Percentiles rank a stretch among this genome's conserved stretches.
Conservation (phyloP, 2,888 invertebrate genomes). For the Ptychoptera contaminata region DNA sequence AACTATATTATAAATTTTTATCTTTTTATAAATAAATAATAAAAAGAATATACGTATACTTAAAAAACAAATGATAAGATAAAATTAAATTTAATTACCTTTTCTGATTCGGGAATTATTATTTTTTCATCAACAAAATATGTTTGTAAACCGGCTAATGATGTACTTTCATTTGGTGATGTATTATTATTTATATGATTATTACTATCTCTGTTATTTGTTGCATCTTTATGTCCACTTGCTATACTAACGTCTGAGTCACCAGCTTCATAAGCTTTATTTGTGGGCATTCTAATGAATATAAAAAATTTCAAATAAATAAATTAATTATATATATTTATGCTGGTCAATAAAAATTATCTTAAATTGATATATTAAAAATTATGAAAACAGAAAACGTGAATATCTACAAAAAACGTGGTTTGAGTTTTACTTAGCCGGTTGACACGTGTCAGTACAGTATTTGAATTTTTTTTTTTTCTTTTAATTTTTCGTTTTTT, state of each 20-base stretch:
- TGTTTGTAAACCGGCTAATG: constrained; percentile 26
- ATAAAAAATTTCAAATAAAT: too few relatives aligned
- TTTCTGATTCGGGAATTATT: constrained; percentile 38
- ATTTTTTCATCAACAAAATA: constrained; percentile 48
- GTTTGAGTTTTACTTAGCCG: too few relatives aligned
- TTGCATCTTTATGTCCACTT: not conserved
- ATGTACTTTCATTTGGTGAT: constrained; percentile 22
- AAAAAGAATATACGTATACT: too few relatives aligned
- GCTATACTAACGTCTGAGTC: not conserved
- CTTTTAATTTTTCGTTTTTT: too few relatives aligned
- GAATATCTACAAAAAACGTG: too few relatives aligned
- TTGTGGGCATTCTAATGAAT: constrained; percentile 5
- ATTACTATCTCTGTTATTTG: not conserved
- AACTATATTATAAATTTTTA: too few relatives aligned
- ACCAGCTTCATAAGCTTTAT: constrained; percentile 6
- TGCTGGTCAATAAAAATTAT: too few relatives aligned
- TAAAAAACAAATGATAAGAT: not conserved
- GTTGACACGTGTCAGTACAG: too few relatives aligned
- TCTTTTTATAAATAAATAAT: not conserved
- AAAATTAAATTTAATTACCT: constrained; percentile 23
- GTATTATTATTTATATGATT: constrained; percentile 10
- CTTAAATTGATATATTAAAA: too few relatives aligned
- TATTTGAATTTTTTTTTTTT: too few relatives aligned
- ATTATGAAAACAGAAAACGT: too few relatives aligned
- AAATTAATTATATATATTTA: too few relatives aligned